Evolutionary conservation across 2,797 vertebrate species (phyloP), one percentile per base, ranked within the genome.

Genomic region (Oreortyx pictus): DNA sequence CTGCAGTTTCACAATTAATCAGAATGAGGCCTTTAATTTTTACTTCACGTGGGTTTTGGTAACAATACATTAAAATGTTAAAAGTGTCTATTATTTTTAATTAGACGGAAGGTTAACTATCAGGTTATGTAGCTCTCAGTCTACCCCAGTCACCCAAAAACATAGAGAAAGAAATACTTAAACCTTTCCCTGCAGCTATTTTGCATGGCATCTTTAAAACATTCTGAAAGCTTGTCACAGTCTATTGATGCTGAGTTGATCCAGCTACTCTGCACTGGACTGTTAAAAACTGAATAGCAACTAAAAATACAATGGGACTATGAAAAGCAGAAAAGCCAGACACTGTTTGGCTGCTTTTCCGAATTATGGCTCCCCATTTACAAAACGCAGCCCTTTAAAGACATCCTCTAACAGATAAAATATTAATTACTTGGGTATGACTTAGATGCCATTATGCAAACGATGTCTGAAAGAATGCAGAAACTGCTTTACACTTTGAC

Each of bases 51-150:
- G 31, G 4, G 20, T 62, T 82, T 24, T 52, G 50, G 14, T 43
- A 86, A 88, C 88, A 94, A 89, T 25, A 71, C 6, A 65, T 8
- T 44, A 33, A 50, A 56, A 68, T 44, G 29, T 86, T 95, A 87
- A 52, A 95, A 92, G 61, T 60, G 37, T 66, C 83, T 86, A 92
- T 90, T 57, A 60, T 94, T 97, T 93, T 95, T 89, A 95, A 95
- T 86, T 90, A 90, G 64, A 86, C 56, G 75, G 91, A 96, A 96
- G 82, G 95, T 92, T 92, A 95, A 80, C 88, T 90, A 90, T 66
- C 90, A 95, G 77, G 54, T 96, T 37, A 5, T 83, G 57, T 50
- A 94, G 90, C 82, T 94, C 78, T 95, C 76, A 95, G 70, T 93
- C 82, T 90, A 87, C 73, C 68, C 79, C 96, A 93, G 95, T 90